phyloP scores from a whole-genome alignment of 2,888 invertebrate species.

The Tortricodes alternella region DNA sequence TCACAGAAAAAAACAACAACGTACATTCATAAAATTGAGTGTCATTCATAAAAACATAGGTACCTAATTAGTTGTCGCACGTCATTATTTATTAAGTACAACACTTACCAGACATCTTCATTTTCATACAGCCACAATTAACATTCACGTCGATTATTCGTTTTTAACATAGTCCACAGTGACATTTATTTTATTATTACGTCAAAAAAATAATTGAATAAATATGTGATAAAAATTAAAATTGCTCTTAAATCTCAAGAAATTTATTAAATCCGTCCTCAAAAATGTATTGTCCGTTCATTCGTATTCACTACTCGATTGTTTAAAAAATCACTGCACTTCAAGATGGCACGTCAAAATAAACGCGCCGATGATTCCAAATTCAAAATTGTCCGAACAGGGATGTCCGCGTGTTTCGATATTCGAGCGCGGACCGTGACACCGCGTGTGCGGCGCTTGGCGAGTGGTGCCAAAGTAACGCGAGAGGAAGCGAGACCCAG shows the following conservation, averaged over 20 bases:
- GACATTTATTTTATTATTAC: constrained; percentile 3
- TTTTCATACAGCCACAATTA: constrained; percentile 59
- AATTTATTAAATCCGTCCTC: constrained; percentile 19
- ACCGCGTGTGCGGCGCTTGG: constrained; percentile 68
- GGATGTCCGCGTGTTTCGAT: constrained; percentile 46
- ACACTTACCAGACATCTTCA: constrained; percentile 78
- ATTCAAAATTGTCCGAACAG: constrained; percentile 31
- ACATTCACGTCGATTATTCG: constrained; percentile 11
- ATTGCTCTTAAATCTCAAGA: neutral
- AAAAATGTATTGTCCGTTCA: constrained; percentile 23
- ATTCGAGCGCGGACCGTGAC: constrained; percentile 34
- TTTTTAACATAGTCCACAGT: constrained; percentile 14
- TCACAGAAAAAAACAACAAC: no score
- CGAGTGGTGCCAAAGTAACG: constrained; percentile 77
- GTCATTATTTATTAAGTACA: no score
- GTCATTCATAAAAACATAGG: neutral
- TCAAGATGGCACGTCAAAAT: constrained; percentile 14
- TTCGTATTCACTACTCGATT: constrained; percentile 23
- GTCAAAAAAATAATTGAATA: constrained; percentile 8
- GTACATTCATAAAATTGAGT: no score
- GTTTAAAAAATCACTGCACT: constrained; percentile 30
- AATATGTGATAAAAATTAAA: constrained; percentile 3
- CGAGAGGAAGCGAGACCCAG: constrained; percentile 78
- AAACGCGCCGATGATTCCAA: constrained; percentile 34
- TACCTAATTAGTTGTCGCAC: neutral